Evolutionary conservation across 2,113 vertebrate genomes (phyloP).

Genomic region (Bos javanicus): DNA sequence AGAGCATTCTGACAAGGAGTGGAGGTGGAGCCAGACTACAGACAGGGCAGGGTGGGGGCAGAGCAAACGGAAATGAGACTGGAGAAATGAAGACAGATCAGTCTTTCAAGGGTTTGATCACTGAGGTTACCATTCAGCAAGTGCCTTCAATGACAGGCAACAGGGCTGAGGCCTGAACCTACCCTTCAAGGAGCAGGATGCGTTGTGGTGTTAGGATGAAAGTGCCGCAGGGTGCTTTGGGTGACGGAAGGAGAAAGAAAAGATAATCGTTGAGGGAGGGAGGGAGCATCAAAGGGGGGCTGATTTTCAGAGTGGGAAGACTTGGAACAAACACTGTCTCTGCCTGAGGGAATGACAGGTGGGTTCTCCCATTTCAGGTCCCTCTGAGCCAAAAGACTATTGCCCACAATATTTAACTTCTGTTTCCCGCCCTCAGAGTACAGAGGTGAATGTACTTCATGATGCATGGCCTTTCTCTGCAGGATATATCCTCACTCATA

Average conservation of each 20-base stretch:
- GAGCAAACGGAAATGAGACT: neutral
- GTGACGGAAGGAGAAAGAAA: neutral
- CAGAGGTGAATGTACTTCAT: neutral
- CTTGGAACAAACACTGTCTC: neutral
- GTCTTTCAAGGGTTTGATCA: neutral
- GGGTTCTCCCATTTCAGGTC: neutral
- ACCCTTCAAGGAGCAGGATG: neutral
- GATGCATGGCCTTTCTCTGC: neutral
- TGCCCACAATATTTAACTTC: neutral
- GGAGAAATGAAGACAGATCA: neutral
- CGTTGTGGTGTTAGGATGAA: accelerated
- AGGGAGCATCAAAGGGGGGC: neutral
- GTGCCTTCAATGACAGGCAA: neutral
- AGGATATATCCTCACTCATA: neutral
- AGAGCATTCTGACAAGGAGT: too few relatives aligned
- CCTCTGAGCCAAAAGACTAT: too few relatives aligned
- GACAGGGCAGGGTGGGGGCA: neutral
- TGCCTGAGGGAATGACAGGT: neutral
- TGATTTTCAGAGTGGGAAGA: neutral
- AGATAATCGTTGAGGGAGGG: accelerated
- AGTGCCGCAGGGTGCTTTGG: neutral
- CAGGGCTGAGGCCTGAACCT: neutral
- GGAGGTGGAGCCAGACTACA: neutral
- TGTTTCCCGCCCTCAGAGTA: accelerated
- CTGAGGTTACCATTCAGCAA: neutral